Conservation (phyloP, 2,797 vertebrate genomes). For the Erethizon dorsatum region DNA sequence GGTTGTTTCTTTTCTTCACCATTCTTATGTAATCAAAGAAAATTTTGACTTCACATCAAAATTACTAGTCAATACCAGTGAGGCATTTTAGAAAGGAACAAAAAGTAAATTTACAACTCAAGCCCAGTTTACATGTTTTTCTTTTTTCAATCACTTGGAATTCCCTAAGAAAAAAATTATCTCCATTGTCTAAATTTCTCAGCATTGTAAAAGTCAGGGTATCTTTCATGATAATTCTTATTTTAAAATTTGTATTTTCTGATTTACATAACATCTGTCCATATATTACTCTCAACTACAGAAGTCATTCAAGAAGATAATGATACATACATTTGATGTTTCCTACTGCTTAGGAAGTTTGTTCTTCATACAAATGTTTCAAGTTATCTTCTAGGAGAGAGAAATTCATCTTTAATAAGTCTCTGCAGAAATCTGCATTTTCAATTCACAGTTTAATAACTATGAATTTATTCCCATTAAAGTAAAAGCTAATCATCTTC, state of each 20-base stretch:
- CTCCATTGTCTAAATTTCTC: neutral
- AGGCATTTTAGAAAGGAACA: neutral
- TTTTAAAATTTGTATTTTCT: constrained; percentile 3
- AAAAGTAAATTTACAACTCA: neutral
- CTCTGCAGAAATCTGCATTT: neutral
- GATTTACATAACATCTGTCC: neutral
- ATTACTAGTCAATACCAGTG: neutral
- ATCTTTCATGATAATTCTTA: neutral
- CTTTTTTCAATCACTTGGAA: neutral
- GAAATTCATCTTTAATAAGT: neutral
- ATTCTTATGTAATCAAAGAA: neutral
- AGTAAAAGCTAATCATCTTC: neutral
- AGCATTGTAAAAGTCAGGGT: neutral
- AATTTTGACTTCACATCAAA: constrained; percentile 2
- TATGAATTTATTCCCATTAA: neutral
- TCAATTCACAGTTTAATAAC: neutral
- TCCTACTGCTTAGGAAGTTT: neutral
- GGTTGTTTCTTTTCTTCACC: neutral
- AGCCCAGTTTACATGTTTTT: neutral
- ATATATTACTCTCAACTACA: neutral
- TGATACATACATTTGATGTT: neutral
- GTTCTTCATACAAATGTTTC: neutral
- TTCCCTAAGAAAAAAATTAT: neutral
- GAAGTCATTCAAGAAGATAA: neutral
- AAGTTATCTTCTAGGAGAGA: neutral